Conservation (phyloP, 2,888 invertebrate genomes). For the Dolomedes plantarius region DNA sequence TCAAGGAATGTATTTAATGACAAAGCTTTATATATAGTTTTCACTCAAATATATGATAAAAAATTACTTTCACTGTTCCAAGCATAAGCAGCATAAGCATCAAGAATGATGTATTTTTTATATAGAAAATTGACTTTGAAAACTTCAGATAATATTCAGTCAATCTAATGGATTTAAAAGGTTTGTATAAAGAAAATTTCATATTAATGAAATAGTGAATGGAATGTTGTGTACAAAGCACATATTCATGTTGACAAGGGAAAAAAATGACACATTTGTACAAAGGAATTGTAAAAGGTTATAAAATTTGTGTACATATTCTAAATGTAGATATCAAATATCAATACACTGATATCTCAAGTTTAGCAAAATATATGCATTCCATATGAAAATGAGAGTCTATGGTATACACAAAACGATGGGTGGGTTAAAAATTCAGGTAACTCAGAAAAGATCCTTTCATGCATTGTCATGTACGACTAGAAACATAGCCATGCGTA, state of each 20-base stretch:
- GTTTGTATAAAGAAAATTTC: not conserved
- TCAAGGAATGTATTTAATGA: no score
- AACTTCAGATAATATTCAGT: no score
- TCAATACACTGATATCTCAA: not conserved
- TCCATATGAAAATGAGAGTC: not conserved
- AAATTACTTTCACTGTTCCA: no score
- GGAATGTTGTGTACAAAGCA: slow-evolving; percentile 12
- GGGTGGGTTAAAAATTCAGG: not conserved
- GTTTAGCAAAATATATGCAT: not conserved
- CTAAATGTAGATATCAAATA: slow-evolving; percentile 3
- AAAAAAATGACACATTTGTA: not conserved
- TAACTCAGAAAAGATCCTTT: not conserved
- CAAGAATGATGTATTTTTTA: no score
- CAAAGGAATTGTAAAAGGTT: slow-evolving; percentile 10
- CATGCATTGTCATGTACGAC: not conserved
- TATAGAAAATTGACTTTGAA: no score
- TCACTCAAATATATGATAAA: no score
- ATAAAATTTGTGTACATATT: not conserved
- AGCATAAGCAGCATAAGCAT: no score
- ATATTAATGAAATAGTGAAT: not conserved
- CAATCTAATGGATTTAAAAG: not conserved
- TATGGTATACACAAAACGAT: no score
- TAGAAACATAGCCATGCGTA: not conserved
- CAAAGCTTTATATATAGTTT: no score
- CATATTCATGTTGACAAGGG: not conserved